phyloP scores from a whole-genome alignment of 2,888 invertebrate genomes.

The Drosophila pullipes region DNA sequence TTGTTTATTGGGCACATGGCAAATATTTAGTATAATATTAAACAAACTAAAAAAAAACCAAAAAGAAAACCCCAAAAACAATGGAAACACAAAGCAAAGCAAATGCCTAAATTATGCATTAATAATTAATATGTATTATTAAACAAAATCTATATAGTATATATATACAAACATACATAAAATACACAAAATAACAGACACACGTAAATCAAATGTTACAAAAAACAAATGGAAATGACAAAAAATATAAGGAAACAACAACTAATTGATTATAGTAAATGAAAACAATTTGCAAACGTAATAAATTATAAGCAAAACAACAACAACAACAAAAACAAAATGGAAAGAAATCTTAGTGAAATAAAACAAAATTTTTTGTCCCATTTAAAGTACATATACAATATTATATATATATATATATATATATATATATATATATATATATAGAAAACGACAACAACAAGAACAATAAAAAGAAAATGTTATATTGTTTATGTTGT shows the following conservation, averaged over 20 bases:
- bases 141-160: slow-evolving; percentile 25
- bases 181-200: slow-evolving; percentile 24
- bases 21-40: slow-evolving; percentile 63
- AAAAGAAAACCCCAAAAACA: slow-evolving; percentile 24
- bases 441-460: slow-evolving; percentile 13
- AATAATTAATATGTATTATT: slow-evolving; percentile 62
- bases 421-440: background rate
- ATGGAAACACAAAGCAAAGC: slow-evolving; percentile 53
- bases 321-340: slow-evolving; percentile 5
- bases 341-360: slow-evolving; percentile 63
- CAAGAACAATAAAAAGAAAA: slow-evolving; percentile 11
- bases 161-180: slow-evolving; percentile 27
- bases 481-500: slow-evolving; percentile 22
- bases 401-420: slow-evolving; percentile 3
- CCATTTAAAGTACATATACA: slow-evolving; percentile 55
- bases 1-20: slow-evolving; percentile 41
- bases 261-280: slow-evolving; percentile 50
- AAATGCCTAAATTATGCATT: slow-evolving; percentile 70
- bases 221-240: slow-evolving; percentile 10
- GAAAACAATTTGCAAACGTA: slow-evolving; percentile 40
- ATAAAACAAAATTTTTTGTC: slow-evolving; percentile 81
- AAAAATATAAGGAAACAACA: slow-evolving; percentile 13
- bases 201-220: slow-evolving; percentile 24
- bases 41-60: slow-evolving; percentile 19
- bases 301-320: slow-evolving; percentile 41